Base-by-base conservation (phyloP, 2,888 invertebrate species). In the Noctua comes region DNA sequence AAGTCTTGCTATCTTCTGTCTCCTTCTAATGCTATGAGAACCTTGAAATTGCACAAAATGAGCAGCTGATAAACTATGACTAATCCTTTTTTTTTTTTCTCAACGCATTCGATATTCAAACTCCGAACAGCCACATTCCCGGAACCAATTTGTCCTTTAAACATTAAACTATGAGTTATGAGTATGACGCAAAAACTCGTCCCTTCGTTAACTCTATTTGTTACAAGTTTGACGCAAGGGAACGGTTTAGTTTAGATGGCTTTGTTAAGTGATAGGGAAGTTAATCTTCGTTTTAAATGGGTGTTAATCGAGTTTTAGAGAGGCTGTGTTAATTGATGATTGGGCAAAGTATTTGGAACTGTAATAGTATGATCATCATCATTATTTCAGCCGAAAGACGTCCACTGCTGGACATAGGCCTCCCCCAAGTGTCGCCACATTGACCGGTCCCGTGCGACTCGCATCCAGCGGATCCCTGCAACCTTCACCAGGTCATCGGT, bases 71-170 rank as follows among this genome's bases (percentile, higher is more conserved):
- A 51, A 76, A 73, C 73, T 31, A 24, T 54, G 11, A 68, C 57
- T 59, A 71, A 71, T 86, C 68, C 65, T 18, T 11, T 0, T 6
- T 77, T 0, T 6, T 77, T 78, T 86, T 85, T 79, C 31, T 54
- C 27, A 51, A 40, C n/a, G 13, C 40, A 7, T 54, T 10, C n/a
- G 27, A 65, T 2, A 13, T 78, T 46, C 27, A 24, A 48, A 40
- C 54, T 51, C 31, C 54, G 82, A 70, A 80, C 82, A 73, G 78
- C 65, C 82, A 78, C 86, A 79, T 89, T 89, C 89, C 83, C 79
- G 83, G 88, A 90, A 88, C 83, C 86, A 89, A 91, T 91, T 91
- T 90, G 90, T 91, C 89, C 85, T 86, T 77, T 74, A 82, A 48
- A 76, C 79, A 82, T 89, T 80, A 83, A 89, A 88, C 71, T 82